These are phyloP conservation scores for Propithecus deckenii DNA, from an alignment of 2,797 vertebrate species.

Conservation along the genomic window DNA sequence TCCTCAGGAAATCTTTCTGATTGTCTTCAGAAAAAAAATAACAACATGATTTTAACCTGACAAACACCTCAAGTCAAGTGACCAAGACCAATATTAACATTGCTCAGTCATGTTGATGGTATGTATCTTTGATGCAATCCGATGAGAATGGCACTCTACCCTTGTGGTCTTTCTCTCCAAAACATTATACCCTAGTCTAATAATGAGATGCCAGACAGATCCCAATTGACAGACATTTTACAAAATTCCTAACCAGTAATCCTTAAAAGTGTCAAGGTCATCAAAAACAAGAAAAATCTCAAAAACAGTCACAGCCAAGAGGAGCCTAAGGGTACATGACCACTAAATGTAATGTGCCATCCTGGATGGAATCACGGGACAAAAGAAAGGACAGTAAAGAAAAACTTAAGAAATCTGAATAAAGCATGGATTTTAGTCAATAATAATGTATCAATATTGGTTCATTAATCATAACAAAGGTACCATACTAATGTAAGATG, in stretches of 20 bases:
- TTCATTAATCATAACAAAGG: not conserved
- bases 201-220: not conserved
- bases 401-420: not conserved
- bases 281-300: not conserved
- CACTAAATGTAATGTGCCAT: not conserved
- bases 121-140: not conserved
- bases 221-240: not conserved
- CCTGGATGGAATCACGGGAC: not conserved
- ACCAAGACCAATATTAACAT: not conserved
- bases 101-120: not conserved
- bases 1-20: not conserved
- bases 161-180: not conserved
- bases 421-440: not conserved
- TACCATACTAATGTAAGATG: not conserved
- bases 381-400: not conserved
- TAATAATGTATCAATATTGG: not conserved
- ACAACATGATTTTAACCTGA: slow-evolving; percentile 16
- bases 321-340: not conserved
- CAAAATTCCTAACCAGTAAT: not conserved
- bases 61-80: not conserved
- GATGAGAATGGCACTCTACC: not conserved
- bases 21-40: not conserved
- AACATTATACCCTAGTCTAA: not conserved
- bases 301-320: slow-evolving; percentile 7
- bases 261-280: not conserved